Percentiles rank a stretch among this genome's conserved stretches.
These are phyloP conservation scores for Andricus curvator DNA, from an alignment of 2,888 invertebrate species.

Conservation along the genomic window DNA sequence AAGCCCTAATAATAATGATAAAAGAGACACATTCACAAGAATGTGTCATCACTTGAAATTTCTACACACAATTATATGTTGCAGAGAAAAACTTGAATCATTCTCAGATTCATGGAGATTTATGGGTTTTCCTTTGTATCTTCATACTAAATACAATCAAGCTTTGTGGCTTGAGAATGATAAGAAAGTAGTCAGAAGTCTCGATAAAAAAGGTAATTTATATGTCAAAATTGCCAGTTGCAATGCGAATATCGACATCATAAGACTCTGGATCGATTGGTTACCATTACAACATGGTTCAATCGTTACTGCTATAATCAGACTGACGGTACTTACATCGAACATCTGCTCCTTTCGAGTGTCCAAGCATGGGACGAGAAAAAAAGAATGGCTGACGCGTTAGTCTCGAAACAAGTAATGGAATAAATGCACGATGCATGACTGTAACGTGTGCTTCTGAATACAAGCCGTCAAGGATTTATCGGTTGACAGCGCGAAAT, in stretches of 20 bases:
- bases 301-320: slow-evolving; percentile 45
- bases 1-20: too few relatives aligned
- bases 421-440: slow-evolving; percentile 48
- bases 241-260: not conserved
- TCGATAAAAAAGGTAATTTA: not conserved
- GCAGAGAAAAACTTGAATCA: not conserved
- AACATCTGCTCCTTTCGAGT: slow-evolving; percentile 52
- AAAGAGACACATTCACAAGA: too few relatives aligned
- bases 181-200: not conserved
- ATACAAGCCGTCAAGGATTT: slow-evolving; percentile 44
- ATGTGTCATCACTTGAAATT: not conserved
- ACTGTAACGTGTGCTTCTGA: slow-evolving; percentile 23
- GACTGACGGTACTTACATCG: slow-evolving; percentile 23
- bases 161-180: not conserved
- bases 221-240: not conserved
- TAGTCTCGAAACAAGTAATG: slow-evolving; percentile 49
- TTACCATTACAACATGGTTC: slow-evolving; percentile 5
- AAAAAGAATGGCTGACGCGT: slow-evolving; percentile 40
- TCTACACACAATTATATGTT: too few relatives aligned
- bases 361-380: slow-evolving; percentile 45
- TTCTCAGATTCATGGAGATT: not conserved
- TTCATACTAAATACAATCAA: not conserved
- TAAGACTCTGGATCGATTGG: slow-evolving; percentile 1
- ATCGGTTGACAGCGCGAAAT: slow-evolving; percentile 52
- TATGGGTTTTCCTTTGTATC: not conserved